These are phyloP conservation scores for Amblyjoppa fuscipennis DNA, from an alignment of 2,888 invertebrate genomes.

Conservation along the genomic window DNA sequence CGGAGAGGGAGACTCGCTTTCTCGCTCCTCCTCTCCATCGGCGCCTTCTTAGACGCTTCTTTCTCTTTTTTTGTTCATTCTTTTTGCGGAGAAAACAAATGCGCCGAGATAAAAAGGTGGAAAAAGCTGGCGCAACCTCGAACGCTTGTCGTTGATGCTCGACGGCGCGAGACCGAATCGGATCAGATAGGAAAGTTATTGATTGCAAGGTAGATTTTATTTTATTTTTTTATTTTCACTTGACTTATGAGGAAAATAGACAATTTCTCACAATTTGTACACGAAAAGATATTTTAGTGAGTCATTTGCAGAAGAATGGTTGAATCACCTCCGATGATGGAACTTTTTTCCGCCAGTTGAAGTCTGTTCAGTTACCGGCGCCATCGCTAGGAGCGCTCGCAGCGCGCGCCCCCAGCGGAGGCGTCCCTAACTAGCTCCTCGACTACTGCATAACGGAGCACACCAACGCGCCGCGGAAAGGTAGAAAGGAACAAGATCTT, in stretches of 20 bases:
- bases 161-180: neutral
- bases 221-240: too few species aligned
- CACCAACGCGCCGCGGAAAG: neutral
- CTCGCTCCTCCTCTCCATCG: neutral
- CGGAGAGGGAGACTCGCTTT: neutral
- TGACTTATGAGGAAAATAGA: too few species aligned
- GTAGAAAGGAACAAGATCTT: neutral
- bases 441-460: conserved; percentile 36
- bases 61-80: neutral
- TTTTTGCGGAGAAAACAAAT: neutral
- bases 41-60: neutral
- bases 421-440: conserved; percentile 52
- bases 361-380: neutral
- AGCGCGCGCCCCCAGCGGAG: conserved; percentile 71
- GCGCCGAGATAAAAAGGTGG: neutral
- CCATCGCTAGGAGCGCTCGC: neutral
- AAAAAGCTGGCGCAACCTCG: neutral
- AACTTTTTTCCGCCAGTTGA: neutral
- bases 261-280: too few species aligned
- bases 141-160: neutral
- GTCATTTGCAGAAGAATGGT: too few species aligned
- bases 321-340: too few species aligned
- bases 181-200: neutral
- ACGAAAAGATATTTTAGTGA: too few species aligned
- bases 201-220: too few species aligned